Evolutionary conservation across 2,797 vertebrate species (phyloP), one percentile per base, ranked within the genome.

Genomic region (Tarsius wallacei): DNA sequence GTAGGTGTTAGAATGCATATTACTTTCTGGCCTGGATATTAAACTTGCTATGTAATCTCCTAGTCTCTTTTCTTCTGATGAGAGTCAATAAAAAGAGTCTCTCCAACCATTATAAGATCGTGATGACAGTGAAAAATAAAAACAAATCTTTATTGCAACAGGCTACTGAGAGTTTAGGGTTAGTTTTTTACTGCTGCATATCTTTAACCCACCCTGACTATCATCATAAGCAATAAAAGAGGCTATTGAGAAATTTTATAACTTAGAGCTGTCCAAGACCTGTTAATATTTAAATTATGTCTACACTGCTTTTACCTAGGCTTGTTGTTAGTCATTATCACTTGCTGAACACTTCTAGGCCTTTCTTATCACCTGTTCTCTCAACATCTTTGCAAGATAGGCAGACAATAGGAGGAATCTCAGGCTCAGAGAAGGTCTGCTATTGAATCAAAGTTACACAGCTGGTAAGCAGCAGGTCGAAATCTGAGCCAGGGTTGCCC

Each of bases 191-290:
- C n/a, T 89, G 28, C 3, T 70, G 15, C 63, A 22, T 47, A 70
- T 77, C 42, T n/a, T 89, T 71, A 78, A 63, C 71, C 49, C 70
- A 77, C 16, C 17, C 14, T 71, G 55, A 78, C 68, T 64, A 36
- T 33, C 80, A 85, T 31, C 68, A 80, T 90, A 93, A 36, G 63
- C 55, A 89, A 28, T 77, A 76, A 92, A 78, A 88, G n/a, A 70
- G 14, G 47, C 28, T 78, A 33, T 24, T 77, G 63, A 93, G 71
- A 93, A 89, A 64, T 89, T 55, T 57, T 31, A 4, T 64, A 80
- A 78, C 64, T 63, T 89, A 42, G 28, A 78, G 33, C 47, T 78
- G 36, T 66, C 15, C 47, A 10, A 31, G 28, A 84, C 53, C 49
- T 63, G 57, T 80, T 36, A 83, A 47, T 90, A 61, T 84, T 93